Percentiles rank a stretch among this genome's conserved stretches.
Conservation (phyloP, 2,888 invertebrate genomes). For the Sialis lutaria region DNA sequence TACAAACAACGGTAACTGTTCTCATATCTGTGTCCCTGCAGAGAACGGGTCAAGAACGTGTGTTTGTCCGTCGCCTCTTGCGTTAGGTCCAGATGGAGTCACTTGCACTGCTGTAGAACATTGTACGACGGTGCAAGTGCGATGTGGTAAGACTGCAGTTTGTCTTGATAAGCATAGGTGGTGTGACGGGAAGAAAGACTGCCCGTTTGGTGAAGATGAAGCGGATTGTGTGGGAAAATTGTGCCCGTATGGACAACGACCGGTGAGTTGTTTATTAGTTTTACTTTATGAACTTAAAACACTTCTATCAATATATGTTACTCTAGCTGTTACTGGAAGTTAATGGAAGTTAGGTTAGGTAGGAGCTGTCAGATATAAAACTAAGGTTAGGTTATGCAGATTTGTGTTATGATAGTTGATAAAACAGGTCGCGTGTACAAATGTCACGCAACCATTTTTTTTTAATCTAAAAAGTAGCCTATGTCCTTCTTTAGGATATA, state of each 20-base stretch:
- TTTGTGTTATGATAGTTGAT: no score
- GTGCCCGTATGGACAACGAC: conserved; percentile 29
- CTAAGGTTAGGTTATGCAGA: no score
- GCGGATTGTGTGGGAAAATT: conserved; percentile 14
- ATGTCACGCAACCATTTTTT: no score
- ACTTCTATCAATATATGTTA: neutral
- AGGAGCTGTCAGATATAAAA: no score
- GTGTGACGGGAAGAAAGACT: conserved; percentile 22
- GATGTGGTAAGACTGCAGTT: conserved; percentile 29
- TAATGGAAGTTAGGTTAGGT: no score
- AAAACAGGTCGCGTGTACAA: no score
- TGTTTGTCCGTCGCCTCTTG: conserved; percentile 49
- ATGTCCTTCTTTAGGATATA: no score
- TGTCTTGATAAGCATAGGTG: conserved; percentile 18
- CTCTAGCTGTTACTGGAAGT: neutral
- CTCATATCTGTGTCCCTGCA: conserved; percentile 51
- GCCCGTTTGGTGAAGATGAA: conserved; percentile 24
- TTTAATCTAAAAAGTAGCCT: no score
- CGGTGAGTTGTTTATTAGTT: conserved; percentile 5
- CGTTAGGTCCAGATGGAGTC: conserved; percentile 29
- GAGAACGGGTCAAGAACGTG: conserved; percentile 21
- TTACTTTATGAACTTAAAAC: neutral
- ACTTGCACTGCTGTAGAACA: conserved; percentile 35
- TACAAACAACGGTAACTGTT: conserved; percentile 43
- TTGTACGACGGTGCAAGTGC: conserved; percentile 28